Evolutionary conservation across 2,113 vertebrate species (phyloP), one percentile per base, ranked within the genome.

Genomic region (Dromas ardeola): DNA sequence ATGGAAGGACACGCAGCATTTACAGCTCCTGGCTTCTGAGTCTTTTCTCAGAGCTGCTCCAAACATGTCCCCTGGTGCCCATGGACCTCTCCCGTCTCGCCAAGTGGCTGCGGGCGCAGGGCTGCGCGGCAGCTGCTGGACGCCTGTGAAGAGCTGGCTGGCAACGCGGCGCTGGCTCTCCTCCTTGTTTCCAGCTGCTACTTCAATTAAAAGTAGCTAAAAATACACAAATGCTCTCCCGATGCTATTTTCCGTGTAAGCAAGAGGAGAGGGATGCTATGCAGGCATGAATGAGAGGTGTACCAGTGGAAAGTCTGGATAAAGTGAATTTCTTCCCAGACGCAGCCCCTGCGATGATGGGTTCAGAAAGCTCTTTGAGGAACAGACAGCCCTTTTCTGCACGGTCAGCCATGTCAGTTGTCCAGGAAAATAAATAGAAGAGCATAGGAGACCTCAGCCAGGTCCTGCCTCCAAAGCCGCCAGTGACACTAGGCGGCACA

Each of bases 181-280:
- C 77, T 90, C 69, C 86, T 92, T 47, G 14, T 84, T 91, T 95
- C 81, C 88, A 91, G 81, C 80, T 95, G 94, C 73, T 94, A 63
- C 73, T 69, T 87, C 81, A 69, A 89, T 93, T 95, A 91, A 92
- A 96, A 87, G 36, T 19, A 91, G 83, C 86, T 94, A 91, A 95
- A 95, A 97, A 96, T 91, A 94, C 45, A 61, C 61, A 84, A 76
- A 81, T 61, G 26, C 61, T 91, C 84, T 93, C 77, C 69, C 7
- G 14, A 21, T 20, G 38, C 52, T 77, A 15, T 87, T 89, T 93
- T 81, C 53, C 32, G 5, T 20, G 23, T 58, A 53, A 93, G 66
- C 43, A 88, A 73, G 62, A 81, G 90, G 71, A 79, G 17, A 76
- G 49, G 70, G 91, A 91, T 95, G 93, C 89, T 89, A 49, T 69